Percentiles rank a stretch among this genome's conserved stretches.
These are phyloP conservation scores for Pachyrhynchus sulphureomaculatus DNA, from an alignment of 1,140 invertebrate species.

Conservation along the genomic window DNA sequence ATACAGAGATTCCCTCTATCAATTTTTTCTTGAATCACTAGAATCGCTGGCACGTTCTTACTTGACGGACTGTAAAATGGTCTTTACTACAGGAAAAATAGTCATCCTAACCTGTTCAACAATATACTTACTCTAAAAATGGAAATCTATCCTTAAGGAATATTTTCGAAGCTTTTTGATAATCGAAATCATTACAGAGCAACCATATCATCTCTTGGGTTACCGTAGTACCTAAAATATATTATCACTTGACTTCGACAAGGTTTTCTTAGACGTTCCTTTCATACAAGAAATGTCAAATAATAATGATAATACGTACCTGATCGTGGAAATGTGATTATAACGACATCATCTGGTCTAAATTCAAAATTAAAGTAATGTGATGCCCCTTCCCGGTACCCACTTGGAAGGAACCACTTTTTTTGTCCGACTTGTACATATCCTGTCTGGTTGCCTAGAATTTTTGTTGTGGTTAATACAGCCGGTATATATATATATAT, in stretches of 20 bases:
- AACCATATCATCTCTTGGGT: slow-evolving; percentile 80
- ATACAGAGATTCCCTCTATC: too few species aligned
- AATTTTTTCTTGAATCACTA: too few species aligned
- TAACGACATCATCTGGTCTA: slow-evolving; percentile 66
- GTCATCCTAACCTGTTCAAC: not conserved
- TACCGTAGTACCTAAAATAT: slow-evolving; percentile 79
- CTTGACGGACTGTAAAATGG: not conserved
- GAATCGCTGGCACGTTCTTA: too few species aligned
- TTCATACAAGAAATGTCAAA: too few species aligned
- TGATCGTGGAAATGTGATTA: slow-evolving; percentile 76
- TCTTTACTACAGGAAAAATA: slow-evolving; percentile 41
- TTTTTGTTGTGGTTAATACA: too few species aligned
- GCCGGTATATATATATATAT: too few species aligned
- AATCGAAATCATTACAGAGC: slow-evolving; percentile 70
- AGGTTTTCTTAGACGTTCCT: too few species aligned
- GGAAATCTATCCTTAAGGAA: slow-evolving; percentile 65
- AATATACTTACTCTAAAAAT: slow-evolving; percentile 67
- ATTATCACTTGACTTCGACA: not conserved
- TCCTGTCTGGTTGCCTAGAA: slow-evolving; percentile 68
- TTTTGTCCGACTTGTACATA: slow-evolving; percentile 64
- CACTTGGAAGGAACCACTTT: slow-evolving; percentile 68
- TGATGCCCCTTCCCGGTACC: slow-evolving; percentile 62
- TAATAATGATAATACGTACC: slow-evolving; percentile 52
- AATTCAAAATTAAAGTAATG: slow-evolving; percentile 72
- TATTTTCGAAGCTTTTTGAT: slow-evolving; percentile 58